Percentiles rank a stretch among this genome's conserved stretches.
Conservation (phyloP, 64 coral and sea anemone genomes). For the Dendronephthya gigantea region DNA sequence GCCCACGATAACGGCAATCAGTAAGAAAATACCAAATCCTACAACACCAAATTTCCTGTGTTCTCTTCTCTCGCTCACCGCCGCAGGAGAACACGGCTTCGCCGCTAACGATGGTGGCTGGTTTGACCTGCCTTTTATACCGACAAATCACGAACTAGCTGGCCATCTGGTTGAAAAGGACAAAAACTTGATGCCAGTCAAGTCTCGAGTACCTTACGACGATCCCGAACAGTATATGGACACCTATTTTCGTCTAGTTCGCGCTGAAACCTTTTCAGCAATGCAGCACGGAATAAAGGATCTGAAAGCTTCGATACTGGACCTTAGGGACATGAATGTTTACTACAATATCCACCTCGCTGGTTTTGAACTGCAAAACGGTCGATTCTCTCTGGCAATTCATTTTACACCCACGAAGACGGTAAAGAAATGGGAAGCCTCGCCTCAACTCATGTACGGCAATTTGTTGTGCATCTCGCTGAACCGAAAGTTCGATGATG, state of each 20-base stretch:
- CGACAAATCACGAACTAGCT: not conserved
- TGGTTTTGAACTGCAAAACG: not conserved
- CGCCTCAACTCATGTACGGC: not conserved
- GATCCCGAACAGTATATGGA: not conserved
- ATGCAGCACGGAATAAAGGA: not conserved
- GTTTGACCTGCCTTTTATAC: not conserved
- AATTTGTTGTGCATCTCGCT: not conserved
- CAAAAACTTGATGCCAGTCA: not conserved
- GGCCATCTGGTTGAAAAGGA: not conserved
- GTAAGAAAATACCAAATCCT: not conserved
- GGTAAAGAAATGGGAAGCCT: not conserved
- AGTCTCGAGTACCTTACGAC: not conserved
- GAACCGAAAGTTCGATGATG: not conserved
- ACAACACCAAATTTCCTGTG: not conserved
- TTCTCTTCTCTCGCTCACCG: not conserved
- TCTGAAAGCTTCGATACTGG: not conserved
- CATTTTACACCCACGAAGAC: not conserved
- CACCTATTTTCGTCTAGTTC: not conserved
- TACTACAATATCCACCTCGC: not conserved
- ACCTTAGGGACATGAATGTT: not conserved
- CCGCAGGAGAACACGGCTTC: not conserved
- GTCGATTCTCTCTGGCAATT: not conserved
- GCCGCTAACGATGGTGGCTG: not conserved
- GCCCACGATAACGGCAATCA: not conserved
- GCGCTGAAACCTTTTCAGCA: not conserved